These are phyloP conservation scores for Cheirogaleus major DNA, from an alignment of 2,797 vertebrate genomes.

Conservation along the genomic window DNA sequence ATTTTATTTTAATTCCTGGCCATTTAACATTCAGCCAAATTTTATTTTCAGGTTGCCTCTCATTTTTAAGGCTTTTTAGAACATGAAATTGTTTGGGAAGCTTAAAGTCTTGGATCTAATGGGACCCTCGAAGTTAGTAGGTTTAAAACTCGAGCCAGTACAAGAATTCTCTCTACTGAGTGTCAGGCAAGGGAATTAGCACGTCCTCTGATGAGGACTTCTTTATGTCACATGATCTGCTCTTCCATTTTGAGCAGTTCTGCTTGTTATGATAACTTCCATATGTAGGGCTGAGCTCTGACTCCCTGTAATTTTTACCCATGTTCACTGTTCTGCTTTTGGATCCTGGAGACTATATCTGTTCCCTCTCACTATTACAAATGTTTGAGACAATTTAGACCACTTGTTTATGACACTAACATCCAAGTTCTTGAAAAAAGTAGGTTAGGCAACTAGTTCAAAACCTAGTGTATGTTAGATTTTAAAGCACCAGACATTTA, in stretches of 20 bases:
- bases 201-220: not conserved
- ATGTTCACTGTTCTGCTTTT: not conserved
- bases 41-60: slow-evolving; percentile 4
- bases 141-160: not conserved
- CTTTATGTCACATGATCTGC: not conserved
- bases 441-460: not conserved
- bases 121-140: not conserved
- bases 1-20: not conserved
- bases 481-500: not conserved
- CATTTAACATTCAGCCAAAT: not conserved
- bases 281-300: not conserved
- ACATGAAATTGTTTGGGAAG: not conserved
- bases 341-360: not conserved
- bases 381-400: not conserved
- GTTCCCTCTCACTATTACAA: not conserved
- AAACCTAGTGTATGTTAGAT: not conserved
- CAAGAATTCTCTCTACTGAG: not conserved
- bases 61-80: not conserved
- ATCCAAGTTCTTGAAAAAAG: not conserved
- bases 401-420: not conserved
- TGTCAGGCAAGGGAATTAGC: not conserved
- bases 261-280: not conserved
- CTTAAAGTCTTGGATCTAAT: not conserved
- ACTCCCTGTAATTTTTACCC: not conserved
- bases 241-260: not conserved